These are phyloP conservation scores for Dryadula phaetusa DNA, from an alignment of 2,888 invertebrate genomes.

Conservation along the genomic window DNA sequence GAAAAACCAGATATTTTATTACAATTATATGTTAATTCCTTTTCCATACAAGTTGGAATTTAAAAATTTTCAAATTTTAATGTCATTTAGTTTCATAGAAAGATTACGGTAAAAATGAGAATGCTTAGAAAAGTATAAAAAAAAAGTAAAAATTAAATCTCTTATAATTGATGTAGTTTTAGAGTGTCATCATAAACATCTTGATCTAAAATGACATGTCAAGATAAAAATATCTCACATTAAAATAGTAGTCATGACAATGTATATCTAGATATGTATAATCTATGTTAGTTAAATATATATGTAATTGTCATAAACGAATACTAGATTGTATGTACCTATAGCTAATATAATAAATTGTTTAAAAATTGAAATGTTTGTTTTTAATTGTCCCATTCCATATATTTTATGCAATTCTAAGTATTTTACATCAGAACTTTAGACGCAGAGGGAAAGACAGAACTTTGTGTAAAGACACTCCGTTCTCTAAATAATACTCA, in stretches of 20 bases:
- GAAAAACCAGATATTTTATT: too few relatives aligned
- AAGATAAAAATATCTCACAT: neutral
- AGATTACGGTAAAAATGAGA: neutral
- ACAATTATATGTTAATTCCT: too few relatives aligned
- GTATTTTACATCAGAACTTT: too few relatives aligned
- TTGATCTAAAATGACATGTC: neutral
- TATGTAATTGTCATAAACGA: constrained; percentile 3
- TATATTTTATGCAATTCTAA: neutral
- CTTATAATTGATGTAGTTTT: neutral
- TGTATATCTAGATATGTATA: constrained; percentile 7
- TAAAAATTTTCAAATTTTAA: neutral
- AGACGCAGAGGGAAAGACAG: too few relatives aligned
- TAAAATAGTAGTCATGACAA: neutral
- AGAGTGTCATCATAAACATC: neutral
- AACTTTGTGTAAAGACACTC: too few relatives aligned
- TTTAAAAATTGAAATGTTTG: neutral
- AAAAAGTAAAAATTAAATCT: too few relatives aligned
- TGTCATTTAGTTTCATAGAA: neutral
- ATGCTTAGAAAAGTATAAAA: neutral
- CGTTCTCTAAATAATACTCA: too few relatives aligned
- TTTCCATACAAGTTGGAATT: too few relatives aligned
- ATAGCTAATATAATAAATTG: constrained; percentile 14
- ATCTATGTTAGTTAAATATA: constrained; percentile 7
- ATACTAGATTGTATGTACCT: neutral
- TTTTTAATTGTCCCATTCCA: neutral